phyloP scores from a whole-genome alignment of 2,797 vertebrate genomes.

The Malacoraja senta region DNA sequence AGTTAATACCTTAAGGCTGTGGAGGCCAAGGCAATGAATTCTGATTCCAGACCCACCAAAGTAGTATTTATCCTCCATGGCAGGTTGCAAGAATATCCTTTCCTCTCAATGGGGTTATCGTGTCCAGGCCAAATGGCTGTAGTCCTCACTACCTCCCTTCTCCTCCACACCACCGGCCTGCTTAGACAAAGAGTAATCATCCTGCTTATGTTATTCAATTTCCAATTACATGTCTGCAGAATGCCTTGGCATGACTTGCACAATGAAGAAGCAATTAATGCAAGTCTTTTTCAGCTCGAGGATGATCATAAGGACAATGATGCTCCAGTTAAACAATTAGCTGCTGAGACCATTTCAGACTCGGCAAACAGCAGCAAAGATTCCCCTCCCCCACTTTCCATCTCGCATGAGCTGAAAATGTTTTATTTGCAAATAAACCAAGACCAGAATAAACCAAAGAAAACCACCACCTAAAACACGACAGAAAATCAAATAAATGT shows the following conservation, averaged over 20 bases:
- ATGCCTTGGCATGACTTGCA: neutral
- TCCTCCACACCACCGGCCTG: neutral
- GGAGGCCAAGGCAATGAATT: too few relatives aligned
- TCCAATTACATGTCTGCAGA: neutral
- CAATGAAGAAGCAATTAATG: neutral
- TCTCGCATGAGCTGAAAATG: neutral
- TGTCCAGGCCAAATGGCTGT: too few relatives aligned
- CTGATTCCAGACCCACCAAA: too few relatives aligned
- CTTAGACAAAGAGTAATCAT: neutral
- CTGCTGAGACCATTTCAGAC: neutral
- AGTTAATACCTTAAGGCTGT: too few relatives aligned
- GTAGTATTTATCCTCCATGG: too few relatives aligned
- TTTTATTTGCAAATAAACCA: conserved; percentile 23
- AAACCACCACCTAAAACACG: neutral
- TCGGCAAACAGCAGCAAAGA: neutral
- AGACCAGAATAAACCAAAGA: neutral
- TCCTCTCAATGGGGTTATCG: too few relatives aligned
- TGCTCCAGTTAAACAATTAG: neutral
- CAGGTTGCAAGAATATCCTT: too few relatives aligned
- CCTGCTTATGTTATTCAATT: neutral
- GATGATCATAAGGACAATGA: neutral
- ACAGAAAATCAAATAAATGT: neutral
- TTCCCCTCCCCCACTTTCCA: neutral
- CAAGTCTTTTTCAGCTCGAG: neutral
- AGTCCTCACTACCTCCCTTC: neutral